Percentiles rank a stretch among this genome's conserved stretches.
phyloP scores from a whole-genome alignment of 2,113 vertebrate species.

The Alexandromys fortis region DNA sequence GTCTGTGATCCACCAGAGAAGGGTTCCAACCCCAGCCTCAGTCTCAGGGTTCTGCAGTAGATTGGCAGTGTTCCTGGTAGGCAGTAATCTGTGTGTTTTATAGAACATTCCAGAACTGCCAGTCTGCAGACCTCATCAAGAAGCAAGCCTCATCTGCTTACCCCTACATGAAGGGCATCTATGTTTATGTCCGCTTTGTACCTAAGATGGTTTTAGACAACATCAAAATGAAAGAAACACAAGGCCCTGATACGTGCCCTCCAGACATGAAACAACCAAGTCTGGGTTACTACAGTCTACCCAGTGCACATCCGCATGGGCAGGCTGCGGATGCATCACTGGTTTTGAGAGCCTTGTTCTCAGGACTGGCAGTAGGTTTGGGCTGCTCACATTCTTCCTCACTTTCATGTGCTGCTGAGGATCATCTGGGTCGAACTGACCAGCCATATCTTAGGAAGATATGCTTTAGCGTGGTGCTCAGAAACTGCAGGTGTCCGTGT shows the following conservation, averaged over 20 bases:
- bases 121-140: neutral
- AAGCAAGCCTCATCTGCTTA: neutral
- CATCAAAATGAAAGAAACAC: neutral
- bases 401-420: neutral
- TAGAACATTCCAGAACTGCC: neutral
- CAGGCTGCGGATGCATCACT: neutral
- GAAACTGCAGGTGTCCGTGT: neutral
- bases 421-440: neutral
- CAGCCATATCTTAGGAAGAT: neutral
- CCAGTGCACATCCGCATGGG: neutral
- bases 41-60: neutral
- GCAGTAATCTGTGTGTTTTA: neutral
- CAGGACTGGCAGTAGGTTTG: neutral
- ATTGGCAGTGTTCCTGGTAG: neutral
- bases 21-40: neutral
- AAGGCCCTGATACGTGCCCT: neutral
- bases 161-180: neutral
- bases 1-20: neutral
- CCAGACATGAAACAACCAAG: neutral
- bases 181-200: neutral
- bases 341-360: neutral
- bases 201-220: neutral
- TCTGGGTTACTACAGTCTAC: neutral
- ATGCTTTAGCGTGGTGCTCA: neutral
- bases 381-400: neutral